phyloP scores from a whole-genome alignment of 35 echinoderm and acorn worm species.

The Anneissia japonica region DNA sequence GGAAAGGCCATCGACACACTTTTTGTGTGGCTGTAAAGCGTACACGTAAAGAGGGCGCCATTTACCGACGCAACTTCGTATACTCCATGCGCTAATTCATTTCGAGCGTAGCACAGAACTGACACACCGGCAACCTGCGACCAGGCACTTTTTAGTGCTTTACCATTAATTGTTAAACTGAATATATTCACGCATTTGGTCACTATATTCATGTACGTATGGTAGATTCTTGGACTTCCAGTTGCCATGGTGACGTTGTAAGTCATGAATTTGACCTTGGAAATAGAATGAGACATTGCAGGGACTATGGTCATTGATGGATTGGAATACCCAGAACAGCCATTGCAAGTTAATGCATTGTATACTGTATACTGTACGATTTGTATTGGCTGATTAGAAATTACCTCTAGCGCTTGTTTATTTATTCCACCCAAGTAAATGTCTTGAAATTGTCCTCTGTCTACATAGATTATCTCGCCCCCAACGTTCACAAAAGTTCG shows the following conservation, averaged over 20 bases:
- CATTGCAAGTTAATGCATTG: neutral
- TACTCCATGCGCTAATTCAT: neutral
- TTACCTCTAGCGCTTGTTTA: neutral
- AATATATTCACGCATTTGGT: neutral
- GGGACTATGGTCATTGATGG: neutral
- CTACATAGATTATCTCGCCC: neutral
- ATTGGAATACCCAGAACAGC: neutral
- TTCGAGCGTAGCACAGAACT: neutral
- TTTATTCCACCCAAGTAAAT: neutral
- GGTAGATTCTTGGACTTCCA: neutral
- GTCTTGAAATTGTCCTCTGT: neutral
- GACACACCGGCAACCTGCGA: neutral
- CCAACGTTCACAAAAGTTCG: neutral
- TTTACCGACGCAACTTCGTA: neutral
- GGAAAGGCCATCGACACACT: neutral
- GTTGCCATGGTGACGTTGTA: neutral
- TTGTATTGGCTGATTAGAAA: neutral
- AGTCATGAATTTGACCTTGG: neutral
- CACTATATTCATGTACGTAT: neutral
- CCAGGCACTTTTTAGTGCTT: neutral
- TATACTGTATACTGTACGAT: neutral
- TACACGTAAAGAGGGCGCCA: neutral
- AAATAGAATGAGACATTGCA: neutral
- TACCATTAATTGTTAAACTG: neutral
- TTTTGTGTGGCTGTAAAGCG: neutral